Base-by-base conservation (phyloP, 1,140 invertebrate genomes). In the Drosophila orosa region DNA sequence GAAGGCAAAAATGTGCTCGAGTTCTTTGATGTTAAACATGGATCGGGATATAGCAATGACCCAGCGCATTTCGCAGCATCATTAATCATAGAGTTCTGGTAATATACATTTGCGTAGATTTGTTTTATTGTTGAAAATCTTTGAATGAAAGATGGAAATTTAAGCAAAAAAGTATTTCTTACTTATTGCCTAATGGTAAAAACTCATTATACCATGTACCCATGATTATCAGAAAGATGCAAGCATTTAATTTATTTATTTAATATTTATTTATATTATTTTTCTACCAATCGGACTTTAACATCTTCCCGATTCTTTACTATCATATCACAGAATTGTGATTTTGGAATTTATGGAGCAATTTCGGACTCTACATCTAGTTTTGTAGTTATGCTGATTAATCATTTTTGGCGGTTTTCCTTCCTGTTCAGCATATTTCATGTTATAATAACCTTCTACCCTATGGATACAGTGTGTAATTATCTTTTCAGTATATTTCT, bases 61-160 rank as follows among this genome's bases (percentile, higher is more conserved):
- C 60, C 17, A 52, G 24, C 60, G 42, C 58, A 65, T 69, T 59
- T 79, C 58, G 45, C 13, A 42, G 15, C 35, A 66, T 35, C 79
- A 87, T 87, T 89, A 89, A 89, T 87, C 76, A 89, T 44, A 15
- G 39, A 24, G 39, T 54, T 59, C 56, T 27, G 15, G 15, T 17
- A 27, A 27, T 39, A 29, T 35, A 17, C 35, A 56, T 68, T 47
- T 35, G 3, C 17, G 2, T 6, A 25, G 17, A 69, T 47, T 33
- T 15, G 19, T 29, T 33, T 35, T 3, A 19, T 17, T 45, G 37
- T 22, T 35, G 17, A 3, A 56, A 33, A 55, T 31, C 17, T 2
- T 15, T 24, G 13, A 71, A 40, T 39, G 33, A 5, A 17, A 48
- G 22, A 47, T 56, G 19, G 10, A 33, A 71, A 39, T 39, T 33